These are phyloP conservation scores for Pseudolycoriella hygida DNA, from an alignment of 2,888 invertebrate species.

Conservation along the genomic window DNA sequence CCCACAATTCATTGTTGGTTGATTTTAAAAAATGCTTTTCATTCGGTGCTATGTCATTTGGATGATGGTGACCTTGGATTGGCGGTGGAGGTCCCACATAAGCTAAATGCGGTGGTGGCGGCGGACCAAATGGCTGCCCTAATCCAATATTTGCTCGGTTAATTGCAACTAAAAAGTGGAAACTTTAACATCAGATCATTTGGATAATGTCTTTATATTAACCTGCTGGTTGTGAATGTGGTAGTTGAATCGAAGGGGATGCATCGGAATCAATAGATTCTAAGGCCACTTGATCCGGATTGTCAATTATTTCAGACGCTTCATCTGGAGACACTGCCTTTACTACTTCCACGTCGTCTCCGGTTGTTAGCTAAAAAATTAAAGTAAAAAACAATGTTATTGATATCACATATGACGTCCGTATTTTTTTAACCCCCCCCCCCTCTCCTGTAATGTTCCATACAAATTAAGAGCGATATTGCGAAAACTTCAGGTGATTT, in stretches of 20 bases:
- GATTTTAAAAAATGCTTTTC: conserved; percentile 20
- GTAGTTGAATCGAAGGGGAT: conserved; percentile 32
- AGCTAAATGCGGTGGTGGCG: conserved; percentile 37
- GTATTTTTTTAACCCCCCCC: too few relatives aligned
- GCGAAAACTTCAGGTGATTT: too few relatives aligned
- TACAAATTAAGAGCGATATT: too few relatives aligned
- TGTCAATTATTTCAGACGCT: conserved; percentile 37
- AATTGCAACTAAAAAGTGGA: conserved; percentile 33
- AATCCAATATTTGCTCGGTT: conserved; percentile 21
- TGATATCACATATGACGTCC: too few relatives aligned
- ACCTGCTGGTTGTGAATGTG: conserved; percentile 7
- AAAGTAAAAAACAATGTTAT: too few relatives aligned
- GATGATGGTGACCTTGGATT: conserved; percentile 30
- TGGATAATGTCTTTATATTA: background rate
- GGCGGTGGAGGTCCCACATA: conserved; percentile 60
- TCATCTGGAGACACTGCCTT: conserved; percentile 39
- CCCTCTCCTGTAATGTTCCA: too few relatives aligned
- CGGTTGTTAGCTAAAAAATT: background rate
- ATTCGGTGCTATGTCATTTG: conserved; percentile 14
- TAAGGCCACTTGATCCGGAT: conserved; percentile 51
- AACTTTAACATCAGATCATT: conserved; percentile 15
- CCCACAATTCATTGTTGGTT: conserved; percentile 61
- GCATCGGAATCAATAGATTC: conserved; percentile 48
- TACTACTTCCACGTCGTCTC: conserved; percentile 45
- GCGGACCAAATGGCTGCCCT: conserved; percentile 34